Evolutionary conservation across 2,113 vertebrate species (phyloP).

Genomic region (Anguilla rostrata): DNA sequence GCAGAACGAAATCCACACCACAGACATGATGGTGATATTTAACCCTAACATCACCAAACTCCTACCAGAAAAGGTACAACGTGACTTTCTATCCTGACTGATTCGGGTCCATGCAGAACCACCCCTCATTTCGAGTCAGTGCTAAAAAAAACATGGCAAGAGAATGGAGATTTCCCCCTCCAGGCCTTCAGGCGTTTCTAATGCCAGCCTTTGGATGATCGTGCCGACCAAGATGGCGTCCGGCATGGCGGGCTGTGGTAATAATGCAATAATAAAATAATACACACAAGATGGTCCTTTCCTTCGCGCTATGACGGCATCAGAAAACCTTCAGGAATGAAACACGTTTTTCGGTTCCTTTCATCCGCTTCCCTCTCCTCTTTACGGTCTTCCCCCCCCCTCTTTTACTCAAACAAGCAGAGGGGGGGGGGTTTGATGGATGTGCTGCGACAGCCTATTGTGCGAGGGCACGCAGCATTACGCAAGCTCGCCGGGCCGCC

Average conservation of each 20-base stretch:
- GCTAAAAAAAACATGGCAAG: too few relatives aligned
- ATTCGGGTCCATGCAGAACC: too few relatives aligned
- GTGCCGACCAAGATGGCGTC: background rate
- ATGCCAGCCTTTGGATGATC: background rate
- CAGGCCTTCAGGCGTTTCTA: background rate
- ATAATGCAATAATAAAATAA: background rate
- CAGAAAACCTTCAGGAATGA: background rate
- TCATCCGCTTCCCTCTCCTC: background rate
- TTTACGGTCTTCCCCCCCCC: background rate
- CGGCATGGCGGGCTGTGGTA: too few relatives aligned
- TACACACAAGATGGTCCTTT: background rate
- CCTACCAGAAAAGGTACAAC: too few relatives aligned
- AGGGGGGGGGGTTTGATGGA: background rate
- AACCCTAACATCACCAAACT: background rate
- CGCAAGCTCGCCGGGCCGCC: background rate
- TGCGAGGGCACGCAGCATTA: background rate
- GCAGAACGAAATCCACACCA: background rate
- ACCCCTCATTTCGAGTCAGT: too few relatives aligned
- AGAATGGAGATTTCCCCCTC: background rate
- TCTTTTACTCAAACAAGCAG: background rate
- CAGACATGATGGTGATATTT: background rate
- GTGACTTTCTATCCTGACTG: too few relatives aligned
- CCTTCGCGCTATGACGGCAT: background rate
- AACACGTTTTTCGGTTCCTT: background rate
- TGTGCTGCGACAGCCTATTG: background rate